Base-by-base conservation (phyloP, 2,113 vertebrate genomes). In the Lates calcarifer region DNA sequence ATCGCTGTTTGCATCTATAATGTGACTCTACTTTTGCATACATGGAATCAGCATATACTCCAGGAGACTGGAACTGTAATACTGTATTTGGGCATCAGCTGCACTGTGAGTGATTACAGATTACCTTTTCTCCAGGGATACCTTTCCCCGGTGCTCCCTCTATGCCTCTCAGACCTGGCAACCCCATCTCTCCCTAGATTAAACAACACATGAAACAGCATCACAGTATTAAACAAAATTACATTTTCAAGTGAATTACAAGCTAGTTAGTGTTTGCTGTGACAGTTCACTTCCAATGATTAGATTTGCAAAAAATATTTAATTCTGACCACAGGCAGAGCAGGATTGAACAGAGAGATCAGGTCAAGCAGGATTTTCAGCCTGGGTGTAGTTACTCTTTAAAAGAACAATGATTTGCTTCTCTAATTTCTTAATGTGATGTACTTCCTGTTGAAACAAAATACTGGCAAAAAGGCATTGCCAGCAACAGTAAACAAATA, bases 101-200 rank as follows among this genome's bases (percentile, higher is more conserved):
- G 33, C 2, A 57, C 6, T 2, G 9, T 7, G 2, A 1, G 1
- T 66, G 14, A 33, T 1, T 28, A 18, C 31, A 31, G 0, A 22
- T 82, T 72, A 88, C 95, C 94, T 95, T 95, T 90, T 95, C 95
- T 84, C 95, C 95, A 20, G 90, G 70, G 26, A 91, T 77, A 41
- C 94, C 94, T 90, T 81, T 94, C 2, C 94, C 95, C 0, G 84
- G 74, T 6, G 65, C 56, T 56, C 95, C 95, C 39, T 94, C 93
- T 18, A 56, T 24, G 17, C 95, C 95, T 74, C 81, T 81, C 5
- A 10, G 33, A 41, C 95, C 95, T 10, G 87, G 64, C 13, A 89
- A 60, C 11, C 95, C 95, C 72, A 75, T 87, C 81, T 95, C 94
- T 24, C 95, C 95, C 95, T 95, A 17, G 29, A 65, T 47, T 12